These are phyloP conservation scores for Mirza zaza DNA, from an alignment of 2,113 vertebrate species.

Conservation along the genomic window DNA sequence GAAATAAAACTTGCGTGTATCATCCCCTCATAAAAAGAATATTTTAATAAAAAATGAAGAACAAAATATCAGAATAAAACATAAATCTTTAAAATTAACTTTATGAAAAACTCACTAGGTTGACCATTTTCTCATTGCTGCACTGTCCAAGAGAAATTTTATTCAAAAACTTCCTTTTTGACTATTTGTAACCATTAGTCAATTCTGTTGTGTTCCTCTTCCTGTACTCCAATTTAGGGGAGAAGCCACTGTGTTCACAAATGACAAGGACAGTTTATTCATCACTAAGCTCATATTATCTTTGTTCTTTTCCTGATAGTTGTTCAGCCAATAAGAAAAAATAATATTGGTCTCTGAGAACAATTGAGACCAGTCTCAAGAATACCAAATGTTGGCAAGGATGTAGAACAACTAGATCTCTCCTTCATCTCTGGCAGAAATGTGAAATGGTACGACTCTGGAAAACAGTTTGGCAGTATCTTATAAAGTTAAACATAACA, in stretches of 20 bases:
- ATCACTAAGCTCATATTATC: not conserved
- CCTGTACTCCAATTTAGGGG: not conserved
- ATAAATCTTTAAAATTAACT: not conserved
- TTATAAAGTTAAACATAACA: not conserved
- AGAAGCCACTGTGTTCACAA: not conserved
- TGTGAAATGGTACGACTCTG: not conserved
- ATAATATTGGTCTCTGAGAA: not conserved
- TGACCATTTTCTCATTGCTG: not conserved
- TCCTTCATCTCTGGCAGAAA: not conserved
- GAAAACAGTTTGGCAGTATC: not conserved
- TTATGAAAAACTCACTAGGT: not conserved
- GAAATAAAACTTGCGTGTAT: not conserved
- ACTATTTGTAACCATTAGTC: not conserved
- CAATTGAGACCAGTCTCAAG: not conserved
- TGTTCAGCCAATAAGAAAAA: not conserved
- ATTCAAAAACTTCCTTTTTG: not conserved
- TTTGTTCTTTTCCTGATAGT: not conserved
- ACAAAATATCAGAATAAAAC: not conserved
- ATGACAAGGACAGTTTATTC: not conserved
- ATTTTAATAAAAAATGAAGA: not conserved
- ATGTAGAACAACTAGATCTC: not conserved
- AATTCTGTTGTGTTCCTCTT: not conserved
- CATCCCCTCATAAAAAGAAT: not conserved
- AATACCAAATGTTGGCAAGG: not conserved
- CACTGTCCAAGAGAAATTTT: not conserved